Evolutionary conservation across 2,888 invertebrate genomes (phyloP).

Genomic region (Pterostichus madidus): DNA sequence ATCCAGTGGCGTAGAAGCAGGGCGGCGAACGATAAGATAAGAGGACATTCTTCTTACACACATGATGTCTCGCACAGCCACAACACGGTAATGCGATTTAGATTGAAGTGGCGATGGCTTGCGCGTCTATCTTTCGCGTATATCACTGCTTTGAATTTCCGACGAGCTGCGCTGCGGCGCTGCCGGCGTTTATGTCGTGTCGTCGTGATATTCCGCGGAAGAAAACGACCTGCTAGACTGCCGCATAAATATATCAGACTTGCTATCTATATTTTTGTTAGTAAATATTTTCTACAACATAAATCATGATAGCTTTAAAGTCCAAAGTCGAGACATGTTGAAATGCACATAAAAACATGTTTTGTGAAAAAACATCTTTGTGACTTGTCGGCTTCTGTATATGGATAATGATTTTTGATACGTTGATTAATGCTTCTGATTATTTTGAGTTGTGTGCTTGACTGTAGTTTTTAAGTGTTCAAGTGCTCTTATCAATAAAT

Average conservation of each 20-base stretch:
- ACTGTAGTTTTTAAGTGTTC: constrained; percentile 32
- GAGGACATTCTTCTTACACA: constrained; percentile 65
- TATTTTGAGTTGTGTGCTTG: constrained; percentile 43
- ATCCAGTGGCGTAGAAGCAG: constrained; percentile 45
- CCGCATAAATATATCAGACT: constrained; percentile 62
- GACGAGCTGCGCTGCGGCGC: constrained; percentile 39
- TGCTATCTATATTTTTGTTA: constrained; percentile 62
- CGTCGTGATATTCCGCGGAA: constrained; percentile 51
- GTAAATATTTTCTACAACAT: constrained; percentile 63
- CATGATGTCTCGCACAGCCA: constrained; percentile 66
- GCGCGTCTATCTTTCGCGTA: constrained; percentile 59
- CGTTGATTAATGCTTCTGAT: constrained; percentile 42
- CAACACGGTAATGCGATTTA: constrained; percentile 74
- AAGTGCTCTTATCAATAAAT: constrained; percentile 31
- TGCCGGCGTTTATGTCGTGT: constrained; percentile 57
- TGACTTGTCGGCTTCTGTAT: constrained; percentile 44
- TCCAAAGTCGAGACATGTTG: constrained; percentile 50
- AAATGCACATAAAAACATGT: constrained; percentile 56
- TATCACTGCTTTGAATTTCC: constrained; percentile 67
- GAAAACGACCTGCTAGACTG: constrained; percentile 59
- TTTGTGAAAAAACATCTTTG: constrained; percentile 52
- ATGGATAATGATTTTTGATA: constrained; percentile 47
- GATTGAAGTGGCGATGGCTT: constrained; percentile 75
- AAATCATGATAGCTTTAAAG: constrained; percentile 55
- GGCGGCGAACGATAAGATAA: constrained; percentile 60